Conservation (phyloP, 2,113 vertebrate genomes). For the Zapus hudsonius region DNA sequence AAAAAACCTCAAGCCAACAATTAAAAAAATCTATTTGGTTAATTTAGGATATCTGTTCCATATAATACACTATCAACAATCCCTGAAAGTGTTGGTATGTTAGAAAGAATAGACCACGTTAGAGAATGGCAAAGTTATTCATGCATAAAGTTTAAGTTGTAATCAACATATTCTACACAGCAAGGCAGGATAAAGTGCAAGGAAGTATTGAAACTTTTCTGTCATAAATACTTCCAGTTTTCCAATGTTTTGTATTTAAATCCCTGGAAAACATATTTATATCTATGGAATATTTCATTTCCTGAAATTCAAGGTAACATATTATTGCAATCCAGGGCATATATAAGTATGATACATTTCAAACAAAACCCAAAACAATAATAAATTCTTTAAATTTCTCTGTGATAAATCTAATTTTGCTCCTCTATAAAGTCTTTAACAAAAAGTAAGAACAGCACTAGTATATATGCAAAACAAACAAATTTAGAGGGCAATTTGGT, state of each 20-base stretch:
- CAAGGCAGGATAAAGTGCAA: conserved; percentile 9
- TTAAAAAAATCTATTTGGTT: not conserved
- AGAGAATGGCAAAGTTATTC: not conserved
- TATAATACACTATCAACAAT: not conserved
- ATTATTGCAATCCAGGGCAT: not conserved
- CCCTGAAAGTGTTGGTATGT: not conserved
- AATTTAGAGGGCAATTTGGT: too few species aligned
- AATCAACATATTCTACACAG: not conserved
- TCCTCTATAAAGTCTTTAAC: not conserved
- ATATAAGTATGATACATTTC: not conserved
- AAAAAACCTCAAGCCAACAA: not conserved
- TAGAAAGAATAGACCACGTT: not conserved
- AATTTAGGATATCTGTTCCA: not conserved
- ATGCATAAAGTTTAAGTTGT: not conserved
- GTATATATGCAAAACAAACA: too few species aligned
- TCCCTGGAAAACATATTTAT: not conserved
- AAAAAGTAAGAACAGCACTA: too few species aligned
- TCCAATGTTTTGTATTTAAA: not conserved
- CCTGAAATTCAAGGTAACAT: conserved; percentile 3
- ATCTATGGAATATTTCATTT: not conserved
- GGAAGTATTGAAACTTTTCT: not conserved
- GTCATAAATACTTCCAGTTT: not conserved
- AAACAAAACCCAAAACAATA: not conserved
- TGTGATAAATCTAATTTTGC: not conserved
- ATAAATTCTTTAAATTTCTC: not conserved